Evolutionary conservation across 2,888 invertebrate species (phyloP), one percentile per base, ranked within the genome.

Genomic region (Pheosia gnoma): DNA sequence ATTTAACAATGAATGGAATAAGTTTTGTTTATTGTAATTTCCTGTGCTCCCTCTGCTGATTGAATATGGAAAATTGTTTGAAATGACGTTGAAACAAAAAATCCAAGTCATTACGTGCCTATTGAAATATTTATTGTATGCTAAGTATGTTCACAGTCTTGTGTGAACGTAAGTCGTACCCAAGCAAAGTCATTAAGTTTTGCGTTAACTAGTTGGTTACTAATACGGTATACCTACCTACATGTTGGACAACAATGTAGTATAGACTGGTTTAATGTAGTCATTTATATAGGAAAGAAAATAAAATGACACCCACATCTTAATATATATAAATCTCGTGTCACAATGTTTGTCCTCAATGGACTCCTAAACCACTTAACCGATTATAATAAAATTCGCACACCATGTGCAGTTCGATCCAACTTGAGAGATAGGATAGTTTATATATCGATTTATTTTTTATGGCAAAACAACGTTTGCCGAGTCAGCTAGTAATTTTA

Each of bases 41-140:
- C 65, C 59, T 13, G 3, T 39, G 41, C 59, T 54, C 57, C 56
- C 10, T 57, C 57, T 59, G 51, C 13, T 51, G 59, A 36, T 67
- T 72, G 63, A 73, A 71, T 70, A 68, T 75, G 71, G 49, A 70
- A 59, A 59, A 63, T 59, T 62, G 60, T 60, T 8, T 8, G 25
- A 36, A 43, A 57, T 67, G 73, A 77, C 68, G 70, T 56, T 54
- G 56, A 49, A 56, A 67, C 59, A 67, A 67, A 74, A 74, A 65
- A 47, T 47, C 68, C 38, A 70, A 65, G 72, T 70, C 70, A 71
- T 61, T 68, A 25, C 1, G 25, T 25, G 2, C 25, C 25, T 25
- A 67, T 68, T 68, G 67, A 69, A 38, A 55, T 39, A 55, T 55
- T 59, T 43, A 59, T 74, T 72, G 68, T 72, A 74, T 78, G 71